Conservation (phyloP, 1,140 invertebrate species). For the Apolygus lucorum region DNA sequence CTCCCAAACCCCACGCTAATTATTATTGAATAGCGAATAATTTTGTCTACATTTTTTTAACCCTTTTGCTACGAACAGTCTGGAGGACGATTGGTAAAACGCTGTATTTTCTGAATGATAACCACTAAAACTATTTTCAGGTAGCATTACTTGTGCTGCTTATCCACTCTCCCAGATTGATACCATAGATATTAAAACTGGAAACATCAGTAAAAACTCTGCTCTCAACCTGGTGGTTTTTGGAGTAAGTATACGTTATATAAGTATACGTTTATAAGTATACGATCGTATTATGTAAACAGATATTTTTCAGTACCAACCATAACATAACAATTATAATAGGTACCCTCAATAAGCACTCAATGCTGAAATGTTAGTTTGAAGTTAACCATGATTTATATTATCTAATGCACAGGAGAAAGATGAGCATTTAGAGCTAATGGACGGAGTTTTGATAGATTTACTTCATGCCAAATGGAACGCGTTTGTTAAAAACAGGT, state of each 20-base stretch:
- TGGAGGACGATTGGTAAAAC: too few species aligned
- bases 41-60: too few species aligned
- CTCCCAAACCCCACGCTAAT: too few species aligned
- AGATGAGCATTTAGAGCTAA: constrained; percentile 86
- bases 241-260: constrained; percentile 73
- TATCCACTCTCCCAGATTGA: constrained; percentile 95
- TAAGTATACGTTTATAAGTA: constrained; percentile 12
- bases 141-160: constrained; percentile 90
- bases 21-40: too few species aligned
- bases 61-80: too few species aligned
- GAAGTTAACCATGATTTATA: too few species aligned
- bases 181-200: constrained; percentile 85
- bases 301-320: too few species aligned
- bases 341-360: too few species aligned
- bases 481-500: constrained; percentile 85
- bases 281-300: neutral
- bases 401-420: too few species aligned
- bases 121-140: constrained; percentile 42
- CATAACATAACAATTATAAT: too few species aligned
- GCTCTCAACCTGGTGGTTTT: constrained; percentile 97
- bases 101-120: too few species aligned
- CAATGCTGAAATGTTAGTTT: too few species aligned
- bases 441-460: constrained; percentile 91
- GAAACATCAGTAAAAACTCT: constrained; percentile 86
- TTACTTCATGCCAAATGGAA: constrained; percentile 96